Base-by-base conservation (phyloP, 2,797 vertebrate genomes). In the Premnoplex brunnescens region DNA sequence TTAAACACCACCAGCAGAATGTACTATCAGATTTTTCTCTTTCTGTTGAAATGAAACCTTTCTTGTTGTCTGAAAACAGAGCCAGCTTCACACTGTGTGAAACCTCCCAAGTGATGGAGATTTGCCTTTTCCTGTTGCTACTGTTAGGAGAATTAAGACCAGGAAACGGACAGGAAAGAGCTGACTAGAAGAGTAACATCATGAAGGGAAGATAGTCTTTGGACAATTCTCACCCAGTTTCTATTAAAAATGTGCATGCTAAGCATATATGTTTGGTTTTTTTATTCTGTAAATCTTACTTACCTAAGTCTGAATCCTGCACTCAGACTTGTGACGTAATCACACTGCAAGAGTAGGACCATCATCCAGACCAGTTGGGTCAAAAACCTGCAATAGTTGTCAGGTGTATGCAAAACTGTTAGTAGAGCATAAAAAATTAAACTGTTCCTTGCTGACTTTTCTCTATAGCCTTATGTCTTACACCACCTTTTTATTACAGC, bases 211-310 rank as follows among this genome's bases (percentile, higher is more conserved):
- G 80, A 68, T 6, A 14, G 18, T 28, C 24, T 78, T 59, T n/a
- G 28, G 24, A 54, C 0, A 0, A 62, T 75, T 81, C 26, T 89
- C 37, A 66, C 18, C 2, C 56, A 48, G 18, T 7, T 81, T 12
- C 55, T 74, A 72, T 23, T 82, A 51, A 79, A 85, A 91, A 43
- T 52, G 9, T 52, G 26, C 0, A 0, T 51, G 15, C 9, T 49
- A 64, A 82, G 27, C 14, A 22, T 26, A 32, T 21, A 10, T 19
- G 12, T n/a, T n/a, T 7, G 22, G 10, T 7, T 3, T 19, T 62
- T 51, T 32, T 79, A 78, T 64, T 37, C 44, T 89, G 58, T 43
- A 89, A 73, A 48, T 41, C 9, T 66, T 39, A 22, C n/a, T 75
- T 73, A 62, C 9, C 17, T 9, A 7, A 73, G 5, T 22, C 78